Evolutionary conservation across 2,888 invertebrate species (phyloP).

Genomic region (Synergus gifuensis): DNA sequence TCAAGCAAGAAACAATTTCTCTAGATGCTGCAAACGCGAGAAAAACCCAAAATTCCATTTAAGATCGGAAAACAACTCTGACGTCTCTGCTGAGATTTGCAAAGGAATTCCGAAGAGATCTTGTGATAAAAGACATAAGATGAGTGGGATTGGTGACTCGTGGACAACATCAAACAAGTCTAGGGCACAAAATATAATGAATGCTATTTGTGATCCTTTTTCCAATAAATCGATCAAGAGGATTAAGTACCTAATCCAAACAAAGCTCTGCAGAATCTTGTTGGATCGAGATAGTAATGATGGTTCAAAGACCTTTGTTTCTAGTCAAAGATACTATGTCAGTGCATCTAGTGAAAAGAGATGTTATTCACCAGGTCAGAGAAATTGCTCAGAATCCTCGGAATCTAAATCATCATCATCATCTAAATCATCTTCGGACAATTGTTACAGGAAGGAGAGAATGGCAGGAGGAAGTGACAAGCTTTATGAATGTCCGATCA

Average conservation of each 20-base stretch:
- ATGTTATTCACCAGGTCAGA: constrained; percentile 22
- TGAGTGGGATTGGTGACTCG: constrained; percentile 1
- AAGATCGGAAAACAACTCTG: neutral
- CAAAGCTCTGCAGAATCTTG: constrained; percentile 58
- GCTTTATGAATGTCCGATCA: neutral
- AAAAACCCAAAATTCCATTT: neutral
- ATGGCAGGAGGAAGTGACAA: constrained; percentile 22
- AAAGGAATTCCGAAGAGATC: neutral
- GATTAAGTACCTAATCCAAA: constrained; percentile 61
- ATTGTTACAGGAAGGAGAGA: neutral
- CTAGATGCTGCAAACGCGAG: neutral
- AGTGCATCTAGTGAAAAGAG: constrained; percentile 56
- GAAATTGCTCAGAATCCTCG: neutral
- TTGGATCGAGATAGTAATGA: constrained; percentile 46
- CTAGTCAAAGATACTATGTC: constrained; percentile 53
- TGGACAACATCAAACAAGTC: constrained; percentile 7
- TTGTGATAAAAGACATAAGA: neutral
- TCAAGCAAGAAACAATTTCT: neutral
- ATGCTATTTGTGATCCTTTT: constrained; percentile 51
- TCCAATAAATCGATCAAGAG: constrained; percentile 56
- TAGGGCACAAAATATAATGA: constrained; percentile 7
- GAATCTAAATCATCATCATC: neutral
- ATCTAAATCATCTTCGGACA: neutral
- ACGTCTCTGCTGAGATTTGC: neutral
- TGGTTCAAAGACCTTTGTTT: constrained; percentile 49